Base-by-base conservation (phyloP, 2,113 vertebrate genomes). In the Varanus salvator region DNA sequence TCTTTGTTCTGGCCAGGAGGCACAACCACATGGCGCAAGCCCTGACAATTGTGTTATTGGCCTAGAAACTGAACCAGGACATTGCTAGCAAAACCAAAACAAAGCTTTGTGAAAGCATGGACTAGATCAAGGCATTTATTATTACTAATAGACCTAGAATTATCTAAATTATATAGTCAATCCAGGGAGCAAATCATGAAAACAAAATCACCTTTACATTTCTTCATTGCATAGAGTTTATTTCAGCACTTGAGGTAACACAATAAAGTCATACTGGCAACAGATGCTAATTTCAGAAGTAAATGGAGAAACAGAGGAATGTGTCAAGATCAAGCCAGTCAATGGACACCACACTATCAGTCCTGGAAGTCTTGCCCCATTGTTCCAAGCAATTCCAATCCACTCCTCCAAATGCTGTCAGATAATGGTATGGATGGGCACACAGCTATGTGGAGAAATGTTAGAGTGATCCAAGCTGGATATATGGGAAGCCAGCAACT, bases 1-100 rank as follows among this genome's bases (percentile, higher is more conserved):
- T 44, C 38, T 44, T 44, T 44, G 38, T 92, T 87, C 64, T 0
- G 9, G 88, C 54, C 86, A 88, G 52, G 75, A 80, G 19, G 75
- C 57, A 84, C 72, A n/a, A 34, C 31, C 74, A 83, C 71, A 81
- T 83, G 86, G 83, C 91, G 52, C 86, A 87, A 74, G 72, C 72
- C 15, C 72, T 75, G 25, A 64, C 60, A 64, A 4, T 64, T 12
- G 31, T 29, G 69, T 29, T 27, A 27, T 31, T 11, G 1, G 69
- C 69, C 69, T 64, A 64, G 29, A 71, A 27, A 8, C 27, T 71
- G 25, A 29, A 71, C 27, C 69, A 31, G 27, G 69, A 9, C 31
- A 71, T 29, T 71, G 9, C 29, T 29, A 71, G 27, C 29, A 31
- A 71, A 71, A 71, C 29, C 11, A 31, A 11, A 77, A 34, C 14